Conservation (phyloP, 2,113 vertebrate species). For the Engystomops pustulosus region DNA sequence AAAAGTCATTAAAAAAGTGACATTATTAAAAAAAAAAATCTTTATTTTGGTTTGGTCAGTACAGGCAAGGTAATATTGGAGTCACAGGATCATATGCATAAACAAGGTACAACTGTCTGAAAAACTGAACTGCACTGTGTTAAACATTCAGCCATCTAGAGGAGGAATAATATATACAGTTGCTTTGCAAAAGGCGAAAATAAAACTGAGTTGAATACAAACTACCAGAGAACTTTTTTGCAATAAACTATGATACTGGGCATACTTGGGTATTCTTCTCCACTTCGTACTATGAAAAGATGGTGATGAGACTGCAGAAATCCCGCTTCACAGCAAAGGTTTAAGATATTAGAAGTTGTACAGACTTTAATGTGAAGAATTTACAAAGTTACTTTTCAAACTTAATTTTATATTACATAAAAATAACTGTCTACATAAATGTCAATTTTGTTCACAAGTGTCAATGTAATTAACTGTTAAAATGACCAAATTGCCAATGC, state of each 20-base stretch:
- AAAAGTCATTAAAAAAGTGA: conserved; percentile 27
- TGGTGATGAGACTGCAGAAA: conserved; percentile 75
- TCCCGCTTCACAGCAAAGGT: conserved; percentile 80
- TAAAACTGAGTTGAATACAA: conserved; percentile 85
- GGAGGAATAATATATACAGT: conserved; percentile 82
- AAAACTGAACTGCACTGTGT: conserved; percentile 92
- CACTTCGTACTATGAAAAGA: conserved; percentile 79
- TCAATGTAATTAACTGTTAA: conserved; percentile 86
- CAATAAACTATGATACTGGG: conserved; percentile 85
- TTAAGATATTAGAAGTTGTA: conserved; percentile 82
- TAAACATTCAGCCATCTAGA: conserved; percentile 89
- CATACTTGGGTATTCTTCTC: conserved; percentile 84
- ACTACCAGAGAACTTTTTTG: conserved; percentile 85
- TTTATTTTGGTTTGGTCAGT: conserved; percentile 99
- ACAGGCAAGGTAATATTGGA: conserved; percentile 97
- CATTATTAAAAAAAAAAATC: conserved; percentile 98
- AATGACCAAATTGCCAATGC: conserved; percentile 85
- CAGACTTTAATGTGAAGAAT: conserved; percentile 80
- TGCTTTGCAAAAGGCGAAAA: conserved; percentile 67
- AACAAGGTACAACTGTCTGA: conserved; percentile 89
- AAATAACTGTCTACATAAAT: conserved; percentile 90
- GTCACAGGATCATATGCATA: conserved; percentile 95
- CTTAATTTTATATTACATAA: conserved; percentile 89
- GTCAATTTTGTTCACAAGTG: conserved; percentile 80
- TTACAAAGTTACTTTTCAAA: conserved; percentile 75